Conservation (phyloP, 2,888 invertebrate genomes). For the Amphipyra tragopoginis region DNA sequence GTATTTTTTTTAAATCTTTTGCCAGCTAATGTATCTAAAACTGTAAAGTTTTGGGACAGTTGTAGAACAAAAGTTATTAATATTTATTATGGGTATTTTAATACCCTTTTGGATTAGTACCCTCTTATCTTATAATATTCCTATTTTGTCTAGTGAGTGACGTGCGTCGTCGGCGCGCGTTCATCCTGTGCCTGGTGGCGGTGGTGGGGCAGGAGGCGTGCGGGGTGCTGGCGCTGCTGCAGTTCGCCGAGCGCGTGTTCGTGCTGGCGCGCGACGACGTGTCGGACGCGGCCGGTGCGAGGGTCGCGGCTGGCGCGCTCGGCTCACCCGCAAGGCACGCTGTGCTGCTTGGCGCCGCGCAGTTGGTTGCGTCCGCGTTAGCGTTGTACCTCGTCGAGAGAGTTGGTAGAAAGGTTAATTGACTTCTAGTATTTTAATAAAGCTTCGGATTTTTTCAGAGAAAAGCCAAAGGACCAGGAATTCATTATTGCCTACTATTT, state of each 20-base stretch:
- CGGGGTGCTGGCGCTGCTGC: slow-evolving; percentile 77
- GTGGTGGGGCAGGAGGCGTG: slow-evolving; percentile 80
- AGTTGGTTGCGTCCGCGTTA: slow-evolving; percentile 69
- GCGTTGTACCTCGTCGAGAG: slow-evolving; percentile 76
- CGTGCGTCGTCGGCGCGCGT: slow-evolving; percentile 70
- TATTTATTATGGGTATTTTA: too few species aligned
- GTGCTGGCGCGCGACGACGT: slow-evolving; percentile 60
- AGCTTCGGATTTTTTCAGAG: too few species aligned
- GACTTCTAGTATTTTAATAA: neutral
- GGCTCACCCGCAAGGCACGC: slow-evolving; percentile 69
- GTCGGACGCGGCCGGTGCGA: slow-evolving; percentile 48
- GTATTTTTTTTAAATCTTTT: too few species aligned
- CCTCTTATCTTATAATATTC: too few species aligned
- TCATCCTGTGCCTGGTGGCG: slow-evolving; percentile 67
- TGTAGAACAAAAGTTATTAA: too few species aligned
- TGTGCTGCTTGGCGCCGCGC: slow-evolving; percentile 71
- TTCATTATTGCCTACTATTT: too few species aligned
- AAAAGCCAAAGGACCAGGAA: too few species aligned
- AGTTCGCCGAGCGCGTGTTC: slow-evolving; percentile 81
- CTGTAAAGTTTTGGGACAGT: too few species aligned
- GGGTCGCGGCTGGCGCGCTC: slow-evolving; percentile 21
- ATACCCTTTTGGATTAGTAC: too few species aligned
- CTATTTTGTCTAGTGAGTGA: slow-evolving; percentile 66
- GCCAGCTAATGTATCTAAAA: too few species aligned
- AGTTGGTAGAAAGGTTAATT: slow-evolving; percentile 74